Evolutionary conservation across 2,797 vertebrate genomes (phyloP), one percentile per base, ranked within the genome.

Genomic region (Onychomys torridus): DNA sequence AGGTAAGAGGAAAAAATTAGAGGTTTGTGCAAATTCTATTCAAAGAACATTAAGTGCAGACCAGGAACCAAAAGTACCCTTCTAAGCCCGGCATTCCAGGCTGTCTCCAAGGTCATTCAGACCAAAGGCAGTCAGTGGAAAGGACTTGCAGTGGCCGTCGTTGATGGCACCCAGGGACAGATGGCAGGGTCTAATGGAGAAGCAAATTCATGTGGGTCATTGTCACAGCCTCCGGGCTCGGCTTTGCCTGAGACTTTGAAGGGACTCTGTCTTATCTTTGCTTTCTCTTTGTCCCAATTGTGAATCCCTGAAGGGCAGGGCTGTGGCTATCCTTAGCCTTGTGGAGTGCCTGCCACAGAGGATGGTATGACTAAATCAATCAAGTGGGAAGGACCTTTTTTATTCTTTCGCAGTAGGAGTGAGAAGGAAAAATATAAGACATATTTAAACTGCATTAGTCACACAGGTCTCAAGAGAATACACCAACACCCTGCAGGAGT

Each of bases 31-130:
- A 90, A 94, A 97, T 96, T 92, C 93, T 97, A 93, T 95, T 90
- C 87, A 96, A 85, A 91, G 90, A 65, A 71, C 46, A 1, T 27
- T 88, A 93, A 96, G 96, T 89, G 86, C 85, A 92, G 92, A 89
- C 73, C 32, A 65, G 97, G 81, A 76, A 96, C 63, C 63, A 85
- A 95, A 94, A 90, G 93, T 77, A 89, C 82, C 75, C 85, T 94
- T 89, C 46, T 34, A n/a, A 73, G 67, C 96, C 90, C 19, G 0
- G 94, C 61, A 83, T 93, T 90, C 79, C 83, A 71, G 90, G 69
- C 93, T 71, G 32, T 71, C 55, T 85, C 95, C 98, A 98, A 98
- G 98, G 98, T 98, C 97, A 96, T 90, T 93, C 83, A 27, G 78
- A 93, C 49, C 59, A 52, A 94, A 96, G 84, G 84, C 67, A 1